phyloP scores from a whole-genome alignment of 2,797 vertebrate species.

The Garrulus glandarius region DNA sequence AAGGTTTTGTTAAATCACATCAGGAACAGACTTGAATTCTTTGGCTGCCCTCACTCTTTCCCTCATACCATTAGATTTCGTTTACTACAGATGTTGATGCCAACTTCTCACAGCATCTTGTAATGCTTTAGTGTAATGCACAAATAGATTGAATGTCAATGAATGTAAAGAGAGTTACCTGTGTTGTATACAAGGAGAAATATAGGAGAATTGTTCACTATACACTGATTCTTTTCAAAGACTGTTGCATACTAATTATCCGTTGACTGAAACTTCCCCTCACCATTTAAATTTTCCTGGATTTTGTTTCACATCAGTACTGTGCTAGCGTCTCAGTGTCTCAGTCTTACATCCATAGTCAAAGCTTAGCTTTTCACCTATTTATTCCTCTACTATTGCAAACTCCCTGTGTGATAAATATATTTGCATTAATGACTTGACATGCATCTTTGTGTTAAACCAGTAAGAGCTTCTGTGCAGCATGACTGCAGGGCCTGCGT shows the following conservation, averaged over 20 bases:
- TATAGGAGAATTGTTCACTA: neutral
- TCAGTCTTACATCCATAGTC: neutral
- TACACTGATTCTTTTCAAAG: neutral
- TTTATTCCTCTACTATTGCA: neutral
- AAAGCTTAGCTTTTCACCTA: neutral
- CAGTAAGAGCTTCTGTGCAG: neutral
- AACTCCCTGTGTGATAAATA: neutral
- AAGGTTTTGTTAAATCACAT: neutral
- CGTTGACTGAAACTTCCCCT: neutral
- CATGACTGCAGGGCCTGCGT: neutral
- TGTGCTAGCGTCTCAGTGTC: neutral
- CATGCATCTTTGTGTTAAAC: neutral
- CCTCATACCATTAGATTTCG: neutral
- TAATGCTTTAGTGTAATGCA: neutral
- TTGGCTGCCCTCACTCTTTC: neutral
- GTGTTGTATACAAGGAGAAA: neutral
- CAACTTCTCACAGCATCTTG: neutral
- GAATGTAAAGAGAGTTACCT: neutral
- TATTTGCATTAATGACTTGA: neutral
- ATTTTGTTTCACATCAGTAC: neutral
- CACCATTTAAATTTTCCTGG: neutral
- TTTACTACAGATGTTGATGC: neutral
- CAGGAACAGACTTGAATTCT: neutral
- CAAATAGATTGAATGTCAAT: neutral
- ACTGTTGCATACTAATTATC: neutral